Percentiles rank a stretch among this genome's conserved stretches.
Conservation (phyloP, 2,888 invertebrate species). For the Alloplasta piceator region DNA sequence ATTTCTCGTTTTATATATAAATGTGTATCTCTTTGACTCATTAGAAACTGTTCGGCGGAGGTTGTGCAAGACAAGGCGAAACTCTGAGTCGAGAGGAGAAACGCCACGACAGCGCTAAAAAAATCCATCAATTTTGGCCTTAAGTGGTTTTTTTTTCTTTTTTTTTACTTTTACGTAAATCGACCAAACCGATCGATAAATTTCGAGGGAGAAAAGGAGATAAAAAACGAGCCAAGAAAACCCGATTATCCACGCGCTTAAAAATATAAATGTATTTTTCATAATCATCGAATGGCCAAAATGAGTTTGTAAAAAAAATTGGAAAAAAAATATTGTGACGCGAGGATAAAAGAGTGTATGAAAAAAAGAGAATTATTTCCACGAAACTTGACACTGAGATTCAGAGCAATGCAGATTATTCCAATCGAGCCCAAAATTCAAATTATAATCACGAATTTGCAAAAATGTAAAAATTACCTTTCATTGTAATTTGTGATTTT, state of each 20-base stretch:
- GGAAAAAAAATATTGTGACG: background rate
- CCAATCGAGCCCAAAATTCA: no score
- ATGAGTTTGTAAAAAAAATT: background rate
- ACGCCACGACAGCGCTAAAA: slow-evolving; percentile 43
- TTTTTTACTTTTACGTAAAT: slow-evolving; percentile 16
- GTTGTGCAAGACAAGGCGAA: slow-evolving; percentile 78
- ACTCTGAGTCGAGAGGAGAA: slow-evolving; percentile 64
- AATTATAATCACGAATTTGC: no score
- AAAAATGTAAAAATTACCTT: no score
- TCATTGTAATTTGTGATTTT: no score
- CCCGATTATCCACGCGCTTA: background rate
- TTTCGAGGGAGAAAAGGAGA: slow-evolving; percentile 8
- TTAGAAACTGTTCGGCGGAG: slow-evolving; percentile 80
- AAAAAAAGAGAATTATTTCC: no score
- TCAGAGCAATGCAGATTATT: no score
- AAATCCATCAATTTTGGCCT: slow-evolving; percentile 38
- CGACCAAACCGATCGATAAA: slow-evolving; percentile 23
- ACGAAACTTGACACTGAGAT: no score
- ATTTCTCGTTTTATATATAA: slow-evolving; percentile 26
- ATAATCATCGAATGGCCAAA: background rate
- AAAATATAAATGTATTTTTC: slow-evolving; percentile 16
- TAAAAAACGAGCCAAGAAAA: slow-evolving; percentile 26
- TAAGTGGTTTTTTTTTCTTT: slow-evolving; percentile 14
- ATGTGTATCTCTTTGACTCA: slow-evolving; percentile 38
- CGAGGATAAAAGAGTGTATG: background rate